Evolutionary conservation across 2,888 invertebrate species (phyloP).

Genomic region (Dysmachus trigonus): DNA sequence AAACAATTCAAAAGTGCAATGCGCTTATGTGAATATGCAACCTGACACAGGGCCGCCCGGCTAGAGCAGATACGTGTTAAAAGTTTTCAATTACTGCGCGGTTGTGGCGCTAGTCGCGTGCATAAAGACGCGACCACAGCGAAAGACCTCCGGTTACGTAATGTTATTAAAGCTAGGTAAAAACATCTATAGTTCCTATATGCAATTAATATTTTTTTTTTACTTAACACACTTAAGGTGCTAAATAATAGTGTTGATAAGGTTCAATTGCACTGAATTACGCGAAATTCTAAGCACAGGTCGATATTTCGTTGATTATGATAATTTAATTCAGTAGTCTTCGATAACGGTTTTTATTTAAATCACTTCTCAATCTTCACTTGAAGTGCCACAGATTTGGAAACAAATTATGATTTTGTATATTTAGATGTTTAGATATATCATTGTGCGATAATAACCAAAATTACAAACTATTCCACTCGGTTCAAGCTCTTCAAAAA

Average conservation of each 20-base stretch:
- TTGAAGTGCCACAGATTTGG: not conserved
- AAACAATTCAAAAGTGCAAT: not conserved
- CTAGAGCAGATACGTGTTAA: not conserved
- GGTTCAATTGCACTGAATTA: not conserved
- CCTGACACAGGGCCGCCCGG: not conserved
- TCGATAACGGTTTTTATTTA: not conserved
- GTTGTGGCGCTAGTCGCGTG: not conserved
- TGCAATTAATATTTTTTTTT: not conserved
- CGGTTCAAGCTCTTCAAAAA: not conserved
- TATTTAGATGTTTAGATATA: not conserved
- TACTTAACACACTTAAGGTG: not conserved
- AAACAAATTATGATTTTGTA: not conserved
- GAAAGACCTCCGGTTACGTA: not conserved
- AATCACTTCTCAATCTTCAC: not conserved
- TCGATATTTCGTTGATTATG: not conserved
- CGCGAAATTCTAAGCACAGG: too few relatives aligned
- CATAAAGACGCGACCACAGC: not conserved
- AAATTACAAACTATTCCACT: not conserved
- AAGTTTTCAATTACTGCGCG: not conserved
- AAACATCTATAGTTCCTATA: not conserved
- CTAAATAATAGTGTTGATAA: not conserved
- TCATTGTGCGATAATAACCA: not conserved
- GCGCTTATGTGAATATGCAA: not conserved
- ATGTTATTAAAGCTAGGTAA: not conserved
- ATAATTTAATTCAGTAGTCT: not conserved